phyloP scores from a whole-genome alignment of 2,888 invertebrate species.

The Cephus runcator region DNA sequence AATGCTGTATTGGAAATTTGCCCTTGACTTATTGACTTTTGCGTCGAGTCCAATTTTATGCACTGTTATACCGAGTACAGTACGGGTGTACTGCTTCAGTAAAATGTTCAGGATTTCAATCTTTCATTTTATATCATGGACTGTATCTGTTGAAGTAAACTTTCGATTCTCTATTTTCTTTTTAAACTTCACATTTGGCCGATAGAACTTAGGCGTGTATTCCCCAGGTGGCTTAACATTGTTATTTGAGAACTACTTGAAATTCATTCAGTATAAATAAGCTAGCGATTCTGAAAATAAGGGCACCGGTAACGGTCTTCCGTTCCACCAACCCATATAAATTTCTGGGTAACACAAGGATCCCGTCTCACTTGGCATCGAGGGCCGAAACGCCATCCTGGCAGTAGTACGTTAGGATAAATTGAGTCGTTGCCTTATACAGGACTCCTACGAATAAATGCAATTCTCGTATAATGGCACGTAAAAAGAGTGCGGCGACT shows the following conservation, averaged over 20 bases:
- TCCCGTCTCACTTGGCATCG: background rate
- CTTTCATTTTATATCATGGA: background rate
- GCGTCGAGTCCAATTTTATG: background rate
- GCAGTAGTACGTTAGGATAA: slow-evolving; percentile 9
- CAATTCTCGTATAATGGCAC: background rate
- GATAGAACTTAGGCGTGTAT: background rate
- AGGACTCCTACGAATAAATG: background rate
- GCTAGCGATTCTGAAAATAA: background rate
- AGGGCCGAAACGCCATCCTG: background rate
- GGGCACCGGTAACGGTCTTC: background rate
- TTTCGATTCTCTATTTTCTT: background rate
- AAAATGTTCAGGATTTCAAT: background rate
- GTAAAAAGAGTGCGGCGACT: background rate
- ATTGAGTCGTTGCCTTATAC: background rate
- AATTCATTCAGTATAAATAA: background rate
- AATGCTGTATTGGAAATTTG: background rate
- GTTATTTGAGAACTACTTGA: background rate
- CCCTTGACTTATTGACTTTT: background rate
- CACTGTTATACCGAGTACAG: background rate
- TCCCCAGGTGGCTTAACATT: background rate
- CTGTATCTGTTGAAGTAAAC: background rate
- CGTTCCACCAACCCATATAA: background rate
- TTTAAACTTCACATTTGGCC: background rate
- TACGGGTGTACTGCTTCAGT: background rate
- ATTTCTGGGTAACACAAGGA: background rate